Evolutionary conservation across 1,140 invertebrate species (phyloP).

Genomic region (Vollenhovia emeryi): DNA sequence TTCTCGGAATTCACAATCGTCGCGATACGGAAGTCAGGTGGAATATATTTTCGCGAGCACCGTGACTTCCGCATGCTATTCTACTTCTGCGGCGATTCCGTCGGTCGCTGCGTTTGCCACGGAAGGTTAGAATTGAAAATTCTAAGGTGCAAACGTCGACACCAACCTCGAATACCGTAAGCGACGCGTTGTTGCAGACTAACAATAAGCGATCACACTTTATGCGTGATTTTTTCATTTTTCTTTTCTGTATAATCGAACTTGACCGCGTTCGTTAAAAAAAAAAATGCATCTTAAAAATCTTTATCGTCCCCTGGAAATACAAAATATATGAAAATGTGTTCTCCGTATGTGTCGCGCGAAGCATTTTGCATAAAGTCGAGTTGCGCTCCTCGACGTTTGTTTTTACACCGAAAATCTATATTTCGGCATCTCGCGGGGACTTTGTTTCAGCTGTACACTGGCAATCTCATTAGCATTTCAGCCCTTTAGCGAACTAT

Average conservation of each 20-base stretch:
- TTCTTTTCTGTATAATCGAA: background rate
- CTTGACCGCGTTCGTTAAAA: background rate
- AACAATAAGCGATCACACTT: background rate
- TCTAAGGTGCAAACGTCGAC: background rate
- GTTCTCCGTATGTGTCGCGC: background rate
- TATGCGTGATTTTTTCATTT: background rate
- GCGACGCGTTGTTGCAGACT: background rate
- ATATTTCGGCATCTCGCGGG: background rate
- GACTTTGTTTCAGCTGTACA: background rate
- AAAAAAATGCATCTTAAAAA: background rate
- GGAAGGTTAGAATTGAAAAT: background rate
- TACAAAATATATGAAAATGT: background rate
- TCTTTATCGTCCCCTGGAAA: background rate
- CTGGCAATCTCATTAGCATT: constrained; percentile 4
- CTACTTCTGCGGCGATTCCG: background rate
- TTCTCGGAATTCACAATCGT: background rate
- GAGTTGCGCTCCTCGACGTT: background rate
- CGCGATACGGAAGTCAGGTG: background rate
- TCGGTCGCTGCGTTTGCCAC: background rate
- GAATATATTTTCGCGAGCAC: background rate
- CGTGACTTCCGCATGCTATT: background rate
- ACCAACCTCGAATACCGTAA: background rate
- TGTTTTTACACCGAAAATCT: background rate
- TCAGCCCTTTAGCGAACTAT: background rate
- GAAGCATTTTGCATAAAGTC: background rate